phyloP scores from a whole-genome alignment of 2,113 vertebrate genomes.

The Chaetura pelagica region DNA sequence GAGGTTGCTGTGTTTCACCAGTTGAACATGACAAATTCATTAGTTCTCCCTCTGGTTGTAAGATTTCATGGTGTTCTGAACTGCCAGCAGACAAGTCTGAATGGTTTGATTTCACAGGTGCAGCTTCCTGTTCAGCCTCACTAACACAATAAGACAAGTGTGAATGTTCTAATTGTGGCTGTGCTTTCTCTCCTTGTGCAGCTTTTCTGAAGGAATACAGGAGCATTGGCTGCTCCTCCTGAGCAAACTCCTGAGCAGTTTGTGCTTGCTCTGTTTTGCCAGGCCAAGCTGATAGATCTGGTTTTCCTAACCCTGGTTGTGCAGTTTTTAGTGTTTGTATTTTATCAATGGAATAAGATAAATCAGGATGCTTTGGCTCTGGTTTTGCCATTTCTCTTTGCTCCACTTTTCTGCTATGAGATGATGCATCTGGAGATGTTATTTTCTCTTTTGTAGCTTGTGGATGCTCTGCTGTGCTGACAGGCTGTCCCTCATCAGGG shows the following conservation, averaged over 20 bases:
- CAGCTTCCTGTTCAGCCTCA: background rate
- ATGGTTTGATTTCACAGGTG: background rate
- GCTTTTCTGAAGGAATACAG: background rate
- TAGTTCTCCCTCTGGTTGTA: background rate
- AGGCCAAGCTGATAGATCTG: background rate
- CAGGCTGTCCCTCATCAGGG: background rate
- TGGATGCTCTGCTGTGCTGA: background rate
- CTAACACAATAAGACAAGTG: background rate
- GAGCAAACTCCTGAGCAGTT: background rate
- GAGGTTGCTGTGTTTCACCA: background rate
- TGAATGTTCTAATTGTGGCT: background rate
- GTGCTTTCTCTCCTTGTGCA: background rate
- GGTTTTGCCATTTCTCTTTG: background rate
- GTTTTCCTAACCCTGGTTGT: background rate
- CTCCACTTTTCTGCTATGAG: background rate
- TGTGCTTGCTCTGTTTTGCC: background rate
- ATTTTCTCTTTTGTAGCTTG: background rate
- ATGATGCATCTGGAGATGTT: background rate
- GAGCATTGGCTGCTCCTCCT: background rate
- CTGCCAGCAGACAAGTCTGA: background rate
- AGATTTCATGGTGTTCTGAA: background rate
- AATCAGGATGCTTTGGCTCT: background rate
- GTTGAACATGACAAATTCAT: background rate
- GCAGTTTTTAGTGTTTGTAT: background rate
- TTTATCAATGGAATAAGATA: background rate